phyloP scores from a whole-genome alignment of 2,797 vertebrate species.

The Dryobates pubescens region DNA sequence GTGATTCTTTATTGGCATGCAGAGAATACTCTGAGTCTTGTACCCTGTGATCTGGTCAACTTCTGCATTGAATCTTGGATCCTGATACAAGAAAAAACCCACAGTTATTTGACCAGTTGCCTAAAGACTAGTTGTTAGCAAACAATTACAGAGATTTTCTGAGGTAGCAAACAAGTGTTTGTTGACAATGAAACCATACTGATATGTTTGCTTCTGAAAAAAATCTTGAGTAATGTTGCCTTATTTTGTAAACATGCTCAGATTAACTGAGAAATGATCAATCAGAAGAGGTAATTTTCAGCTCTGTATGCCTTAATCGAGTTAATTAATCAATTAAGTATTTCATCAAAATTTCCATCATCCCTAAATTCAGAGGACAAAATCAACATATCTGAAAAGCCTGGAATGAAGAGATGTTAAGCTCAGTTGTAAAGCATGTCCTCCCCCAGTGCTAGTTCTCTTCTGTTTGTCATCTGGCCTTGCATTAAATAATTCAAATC shows the following conservation, averaged over 20 bases:
- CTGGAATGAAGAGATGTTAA: too few relatives aligned
- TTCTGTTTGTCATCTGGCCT: too few relatives aligned
- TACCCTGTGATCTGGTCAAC: constrained; percentile 98
- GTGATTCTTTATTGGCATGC: constrained; percentile 98
- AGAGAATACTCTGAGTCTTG: constrained; percentile 96
- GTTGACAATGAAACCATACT: background rate
- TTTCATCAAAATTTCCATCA: background rate
- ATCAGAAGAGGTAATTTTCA: background rate
- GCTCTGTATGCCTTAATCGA: background rate
- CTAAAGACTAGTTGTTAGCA: constrained; percentile 1
- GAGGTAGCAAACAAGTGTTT: background rate
- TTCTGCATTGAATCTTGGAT: constrained; percentile 95
- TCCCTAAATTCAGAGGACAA: background rate
- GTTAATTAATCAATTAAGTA: background rate
- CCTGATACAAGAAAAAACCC: constrained; percentile 77
- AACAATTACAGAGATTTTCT: background rate
- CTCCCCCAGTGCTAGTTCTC: too few relatives aligned
- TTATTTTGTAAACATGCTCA: background rate
- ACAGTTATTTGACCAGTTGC: constrained; percentile 25
- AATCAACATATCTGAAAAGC: too few relatives aligned
- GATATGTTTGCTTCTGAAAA: background rate
- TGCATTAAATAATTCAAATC: too few relatives aligned
- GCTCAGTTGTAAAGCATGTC: too few relatives aligned
- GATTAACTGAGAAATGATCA: background rate
- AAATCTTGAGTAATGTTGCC: background rate